A percentile compares a stretch with the other conserved stretches of the same genome.
phyloP scores from a whole-genome alignment of 2,888 invertebrate species.

The Xiphydria camelus region DNA sequence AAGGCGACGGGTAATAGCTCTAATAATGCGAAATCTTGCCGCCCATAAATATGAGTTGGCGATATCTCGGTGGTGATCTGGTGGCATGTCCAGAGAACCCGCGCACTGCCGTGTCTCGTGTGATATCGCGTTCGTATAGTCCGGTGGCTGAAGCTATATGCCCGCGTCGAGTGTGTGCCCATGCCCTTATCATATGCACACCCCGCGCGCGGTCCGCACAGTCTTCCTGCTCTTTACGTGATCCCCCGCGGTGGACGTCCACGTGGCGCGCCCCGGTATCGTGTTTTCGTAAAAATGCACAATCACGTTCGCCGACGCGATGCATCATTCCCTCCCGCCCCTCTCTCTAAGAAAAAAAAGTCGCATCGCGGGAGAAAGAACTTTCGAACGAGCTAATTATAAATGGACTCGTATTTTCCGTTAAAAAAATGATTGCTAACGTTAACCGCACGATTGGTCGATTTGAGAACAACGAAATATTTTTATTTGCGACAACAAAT shows the following conservation, averaged over 20 bases:
- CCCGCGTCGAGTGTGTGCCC: neutral
- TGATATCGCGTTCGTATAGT: conserved; percentile 43
- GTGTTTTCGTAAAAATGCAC: conserved; percentile 24
- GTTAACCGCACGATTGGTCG: too few relatives aligned
- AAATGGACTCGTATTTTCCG: too few relatives aligned
- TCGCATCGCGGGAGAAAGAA: too few relatives aligned
- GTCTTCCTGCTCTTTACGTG: conserved; percentile 49
- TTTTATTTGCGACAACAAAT: too few relatives aligned
- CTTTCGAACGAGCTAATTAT: too few relatives aligned
- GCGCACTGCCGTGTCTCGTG: conserved; percentile 50
- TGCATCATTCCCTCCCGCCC: too few relatives aligned
- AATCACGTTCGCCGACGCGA: too few relatives aligned
- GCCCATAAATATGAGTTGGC: conserved; percentile 53
- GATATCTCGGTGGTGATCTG: conserved; percentile 50
- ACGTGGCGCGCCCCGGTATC: conserved; percentile 6
- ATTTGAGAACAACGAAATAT: too few relatives aligned
- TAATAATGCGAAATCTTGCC: conserved; percentile 57
- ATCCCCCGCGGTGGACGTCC: too few relatives aligned
- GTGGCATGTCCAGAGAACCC: conserved; percentile 32
- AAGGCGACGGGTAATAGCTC: conserved; percentile 55
- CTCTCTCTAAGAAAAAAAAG: too few relatives aligned
- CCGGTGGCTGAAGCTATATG: too few relatives aligned
- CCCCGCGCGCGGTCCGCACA: conserved; percentile 22
- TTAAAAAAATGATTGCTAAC: too few relatives aligned
- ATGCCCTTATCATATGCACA: neutral